A percentile compares a stretch with the other conserved stretches of the same genome.
These are phyloP conservation scores for Pteria penguin DNA, from an alignment of 2,888 invertebrate species.

Conservation along the genomic window DNA sequence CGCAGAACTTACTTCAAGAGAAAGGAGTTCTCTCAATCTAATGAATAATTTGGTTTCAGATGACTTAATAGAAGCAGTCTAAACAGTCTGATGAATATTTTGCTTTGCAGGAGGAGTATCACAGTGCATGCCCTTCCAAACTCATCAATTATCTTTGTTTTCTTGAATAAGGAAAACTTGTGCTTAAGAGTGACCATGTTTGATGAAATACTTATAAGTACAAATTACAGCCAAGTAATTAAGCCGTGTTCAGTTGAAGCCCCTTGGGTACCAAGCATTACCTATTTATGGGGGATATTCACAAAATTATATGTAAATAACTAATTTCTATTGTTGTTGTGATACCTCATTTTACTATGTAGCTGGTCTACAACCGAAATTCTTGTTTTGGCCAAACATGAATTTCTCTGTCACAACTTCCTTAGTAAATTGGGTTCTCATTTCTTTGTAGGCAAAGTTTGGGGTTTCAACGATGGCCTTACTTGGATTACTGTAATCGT, in stretches of 20 bases:
- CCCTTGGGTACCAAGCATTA: neutral
- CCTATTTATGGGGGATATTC: neutral
- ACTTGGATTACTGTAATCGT: neutral
- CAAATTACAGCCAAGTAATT: neutral
- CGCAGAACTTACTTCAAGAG: neutral
- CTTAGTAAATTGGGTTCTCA: constrained; percentile 4
- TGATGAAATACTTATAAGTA: neutral
- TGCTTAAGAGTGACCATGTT: neutral
- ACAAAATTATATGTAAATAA: neutral
- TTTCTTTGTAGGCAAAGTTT: constrained; percentile 1
- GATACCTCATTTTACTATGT: neutral
- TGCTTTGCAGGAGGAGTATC: too few species aligned
- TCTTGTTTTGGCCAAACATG: neutral
- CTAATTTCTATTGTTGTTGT: neutral
- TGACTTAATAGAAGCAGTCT: too few species aligned
- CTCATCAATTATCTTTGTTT: too few species aligned
- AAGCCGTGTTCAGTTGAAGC: neutral
- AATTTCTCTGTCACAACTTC: neutral
- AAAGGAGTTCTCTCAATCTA: constrained; percentile 5
- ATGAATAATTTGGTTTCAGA: too few species aligned
- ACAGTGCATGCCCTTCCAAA: too few species aligned
- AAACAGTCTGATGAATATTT: too few species aligned
- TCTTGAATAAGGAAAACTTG: too few species aligned
- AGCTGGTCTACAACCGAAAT: neutral
- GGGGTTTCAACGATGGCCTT: neutral